Conservation (phyloP, 2,113 vertebrate species). For the Eolophus roseicapilla region DNA sequence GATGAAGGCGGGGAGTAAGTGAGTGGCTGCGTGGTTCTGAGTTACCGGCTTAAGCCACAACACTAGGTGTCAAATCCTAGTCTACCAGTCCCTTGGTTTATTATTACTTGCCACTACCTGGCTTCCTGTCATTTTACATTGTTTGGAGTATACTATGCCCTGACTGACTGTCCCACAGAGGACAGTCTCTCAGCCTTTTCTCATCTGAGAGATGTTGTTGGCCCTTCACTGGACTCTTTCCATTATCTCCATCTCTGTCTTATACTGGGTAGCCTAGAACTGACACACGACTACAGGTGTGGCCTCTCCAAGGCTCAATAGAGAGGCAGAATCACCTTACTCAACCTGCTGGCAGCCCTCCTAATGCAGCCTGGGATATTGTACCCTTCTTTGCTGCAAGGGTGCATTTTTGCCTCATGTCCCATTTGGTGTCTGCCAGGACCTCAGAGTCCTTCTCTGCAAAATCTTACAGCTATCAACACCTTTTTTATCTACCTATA, state of each 20-base stretch:
- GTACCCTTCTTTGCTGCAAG: neutral
- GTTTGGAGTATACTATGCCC: rapidly evolving
- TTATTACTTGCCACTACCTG: neutral
- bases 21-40: too few species aligned
- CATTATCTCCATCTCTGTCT: neutral
- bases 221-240: neutral
- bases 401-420: rapidly evolving
- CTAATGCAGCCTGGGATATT: rapidly evolving
- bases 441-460: neutral
- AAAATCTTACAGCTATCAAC: neutral
- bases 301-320: neutral
- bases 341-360: neutral
- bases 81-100: neutral
- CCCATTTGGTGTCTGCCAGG: neutral
- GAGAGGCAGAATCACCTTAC: neutral
- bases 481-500: neutral
- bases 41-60: too few species aligned
- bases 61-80: neutral
- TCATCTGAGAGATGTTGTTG: neutral
- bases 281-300: neutral
- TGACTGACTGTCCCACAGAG: neutral
- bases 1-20: too few species aligned
- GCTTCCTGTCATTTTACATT: neutral
- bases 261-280: neutral
- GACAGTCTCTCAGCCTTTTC: neutral